Evolutionary conservation across 2,888 invertebrate genomes (phyloP), one percentile per base, ranked within the genome.

Genomic region (Girardia tigrina): DNA sequence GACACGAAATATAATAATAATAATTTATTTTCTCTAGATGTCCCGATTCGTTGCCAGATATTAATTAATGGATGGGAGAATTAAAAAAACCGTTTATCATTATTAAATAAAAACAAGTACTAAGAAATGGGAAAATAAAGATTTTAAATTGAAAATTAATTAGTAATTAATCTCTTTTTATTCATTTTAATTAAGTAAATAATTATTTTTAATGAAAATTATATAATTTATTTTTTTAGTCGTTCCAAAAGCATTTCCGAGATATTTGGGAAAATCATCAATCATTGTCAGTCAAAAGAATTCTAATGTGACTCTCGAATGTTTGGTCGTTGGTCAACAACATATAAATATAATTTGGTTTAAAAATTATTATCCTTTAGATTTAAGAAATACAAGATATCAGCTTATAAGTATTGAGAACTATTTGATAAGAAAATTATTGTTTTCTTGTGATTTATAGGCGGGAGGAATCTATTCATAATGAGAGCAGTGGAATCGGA

Each of bases 301-400:
- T 20, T 74, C 74, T 26, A 74, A 74, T 27, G 56, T 74, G 1
- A 74, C 74, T 23, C 56, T 74, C 4, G 74, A 74, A 36, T 74
- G 74, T 23, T 69, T 42, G 12, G 69, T 56, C 2, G 56, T 56
- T 26, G 74, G 74, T 6, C 42, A 74, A 26, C 74, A 42, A 56
- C 8, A 26, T 26, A 23, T 56, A 4, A 71, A 26, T 2, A 36
- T 74, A 16, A 23, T 74, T 56, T 74, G 74, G 74, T 74, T 56
- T 28, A 74, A 74, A 28, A 69, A 74, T 28, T 74, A 16, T 26
- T 56, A 6, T 8, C 74, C 74, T 1, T 26, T 74, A 26, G 74
- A 74, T 56, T 56, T 74, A 26, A 74, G 69, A 26, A 74, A 56
- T 56, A 26, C 23, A 14, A 42, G 74, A 74, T 26, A 26, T 20